Percentiles rank a stretch among this genome's conserved stretches.
Conservation (phyloP, 2,888 invertebrate genomes). For the Pollenia griseotomentosa region DNA sequence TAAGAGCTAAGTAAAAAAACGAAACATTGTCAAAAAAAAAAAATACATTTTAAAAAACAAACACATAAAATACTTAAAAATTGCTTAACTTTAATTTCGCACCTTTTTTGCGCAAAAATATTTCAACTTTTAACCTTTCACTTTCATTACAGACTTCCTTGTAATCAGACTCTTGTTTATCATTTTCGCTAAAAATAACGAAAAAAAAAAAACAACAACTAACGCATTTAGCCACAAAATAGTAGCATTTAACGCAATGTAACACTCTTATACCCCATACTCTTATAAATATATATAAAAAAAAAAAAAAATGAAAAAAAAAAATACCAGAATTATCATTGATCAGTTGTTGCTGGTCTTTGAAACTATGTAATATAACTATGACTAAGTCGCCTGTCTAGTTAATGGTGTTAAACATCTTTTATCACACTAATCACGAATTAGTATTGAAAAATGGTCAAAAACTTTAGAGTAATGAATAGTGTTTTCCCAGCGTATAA, state of each 20-base stretch:
- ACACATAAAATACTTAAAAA: slow-evolving; percentile 54
- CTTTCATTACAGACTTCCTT: slow-evolving; percentile 74
- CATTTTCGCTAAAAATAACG: slow-evolving; percentile 21
- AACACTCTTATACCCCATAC: background rate
- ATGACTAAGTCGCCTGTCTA: slow-evolving; percentile 62
- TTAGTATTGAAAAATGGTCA: slow-evolving; percentile 58
- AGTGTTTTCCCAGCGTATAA: slow-evolving; percentile 47
- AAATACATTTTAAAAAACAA: slow-evolving; percentile 10
- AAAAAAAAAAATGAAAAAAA: background rate
- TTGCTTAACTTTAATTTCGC: slow-evolving; percentile 69
- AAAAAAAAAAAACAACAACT: slow-evolving; percentile 21
- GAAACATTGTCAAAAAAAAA: slow-evolving; percentile 24
- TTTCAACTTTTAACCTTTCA: slow-evolving; percentile 76
- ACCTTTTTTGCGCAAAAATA: slow-evolving; percentile 66
- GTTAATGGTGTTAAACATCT: slow-evolving; percentile 66
- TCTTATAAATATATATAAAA: background rate
- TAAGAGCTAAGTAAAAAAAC: background rate
- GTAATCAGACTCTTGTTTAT: slow-evolving; percentile 71
- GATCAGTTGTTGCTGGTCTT: slow-evolving; percentile 62
- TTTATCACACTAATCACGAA: slow-evolving; percentile 63
- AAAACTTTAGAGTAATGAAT: slow-evolving; percentile 26
- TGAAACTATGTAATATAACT: slow-evolving; percentile 61
- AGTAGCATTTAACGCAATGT: slow-evolving; percentile 68
- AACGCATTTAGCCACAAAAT: slow-evolving; percentile 70
- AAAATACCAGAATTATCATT: slow-evolving; percentile 65